Evolutionary conservation across 2,113 vertebrate genomes (phyloP).

Genomic region (Marmota monax): DNA sequence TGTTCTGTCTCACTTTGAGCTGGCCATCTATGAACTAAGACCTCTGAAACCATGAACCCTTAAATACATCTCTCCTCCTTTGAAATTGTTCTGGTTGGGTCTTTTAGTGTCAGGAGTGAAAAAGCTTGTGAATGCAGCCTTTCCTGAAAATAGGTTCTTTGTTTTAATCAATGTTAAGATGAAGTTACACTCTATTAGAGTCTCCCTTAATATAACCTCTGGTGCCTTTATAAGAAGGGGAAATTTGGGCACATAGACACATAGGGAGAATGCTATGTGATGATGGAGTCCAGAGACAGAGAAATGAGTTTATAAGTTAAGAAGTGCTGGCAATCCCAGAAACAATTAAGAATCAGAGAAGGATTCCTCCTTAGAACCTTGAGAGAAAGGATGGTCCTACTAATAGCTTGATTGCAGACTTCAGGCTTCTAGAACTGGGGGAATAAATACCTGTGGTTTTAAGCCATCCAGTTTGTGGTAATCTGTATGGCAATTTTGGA

Average conservation of each 20-base stretch:
- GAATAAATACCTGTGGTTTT: slow-evolving; percentile 22
- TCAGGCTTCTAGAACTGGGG: background rate
- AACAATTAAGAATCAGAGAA: background rate
- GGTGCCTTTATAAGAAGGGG: background rate
- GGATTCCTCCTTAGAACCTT: background rate
- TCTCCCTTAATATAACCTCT: background rate
- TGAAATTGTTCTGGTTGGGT: too few species aligned
- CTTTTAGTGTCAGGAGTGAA: too few species aligned
- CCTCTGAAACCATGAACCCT: too few species aligned
- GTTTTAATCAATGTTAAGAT: background rate
- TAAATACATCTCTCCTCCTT: too few species aligned
- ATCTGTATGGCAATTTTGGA: background rate
- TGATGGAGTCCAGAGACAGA: background rate
- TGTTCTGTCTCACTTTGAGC: too few species aligned
- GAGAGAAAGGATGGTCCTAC: background rate
- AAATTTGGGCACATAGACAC: background rate
- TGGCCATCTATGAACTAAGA: too few species aligned
- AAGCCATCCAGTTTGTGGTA: background rate
- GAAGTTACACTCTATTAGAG: background rate
- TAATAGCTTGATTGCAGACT: background rate
- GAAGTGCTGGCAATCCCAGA: background rate
- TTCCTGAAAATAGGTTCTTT: slow-evolving; percentile 37
- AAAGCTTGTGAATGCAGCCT: background rate
- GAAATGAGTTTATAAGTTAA: background rate
- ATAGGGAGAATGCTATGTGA: background rate